Evolutionary conservation across 2,113 vertebrate species (phyloP), one percentile per base, ranked within the genome.

Genomic region (Oreochromis aureus): DNA sequence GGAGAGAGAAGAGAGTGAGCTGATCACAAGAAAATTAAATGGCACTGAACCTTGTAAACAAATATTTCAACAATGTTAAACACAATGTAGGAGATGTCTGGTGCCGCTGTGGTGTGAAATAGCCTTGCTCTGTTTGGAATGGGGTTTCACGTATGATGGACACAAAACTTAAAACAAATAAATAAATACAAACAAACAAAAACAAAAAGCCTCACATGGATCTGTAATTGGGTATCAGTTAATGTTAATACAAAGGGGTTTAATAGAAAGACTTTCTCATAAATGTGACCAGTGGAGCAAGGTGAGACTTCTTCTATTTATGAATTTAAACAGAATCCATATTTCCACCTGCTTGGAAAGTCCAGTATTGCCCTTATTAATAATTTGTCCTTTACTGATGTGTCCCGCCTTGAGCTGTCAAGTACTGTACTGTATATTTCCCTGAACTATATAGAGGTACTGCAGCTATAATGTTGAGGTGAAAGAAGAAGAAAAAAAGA

Each of bases 41-140:
- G 44, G 81, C 93, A 95, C 90, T 93, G 94, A 96, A 96, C 92
- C 95, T 94, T 95, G 93, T 95, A 95, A 95, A 96, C 94, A 95
- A 96, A 96, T 94, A 94, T 95, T 96, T 95, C 90, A 90, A 94
- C 92, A 94, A 89, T 93, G 94, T 95, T 95, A 89, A 94, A 94
- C 94, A 93, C 93, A 88, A 91, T 92, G 91, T 89, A 86, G 91
- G 91, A 58, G 87, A 86, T 27, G 89, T 86, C 88, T 89, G 84
- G 87, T 90, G 88, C 86, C 22, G 88, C 80, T 92, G 89, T 89
- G 76, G 90, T 94, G 94, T 95, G 94, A 96, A 96, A 95, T 94
- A 93, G 89, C 88, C 80, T 27, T 1, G 80, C 41, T 71, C 16
- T 36, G 85, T 89, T 82, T 82, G 69, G 61, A 89, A 91, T 41